These are phyloP conservation scores for Schizothorax lantsangensis DNA, from an alignment of 2,797 vertebrate species.

Conservation along the genomic window DNA sequence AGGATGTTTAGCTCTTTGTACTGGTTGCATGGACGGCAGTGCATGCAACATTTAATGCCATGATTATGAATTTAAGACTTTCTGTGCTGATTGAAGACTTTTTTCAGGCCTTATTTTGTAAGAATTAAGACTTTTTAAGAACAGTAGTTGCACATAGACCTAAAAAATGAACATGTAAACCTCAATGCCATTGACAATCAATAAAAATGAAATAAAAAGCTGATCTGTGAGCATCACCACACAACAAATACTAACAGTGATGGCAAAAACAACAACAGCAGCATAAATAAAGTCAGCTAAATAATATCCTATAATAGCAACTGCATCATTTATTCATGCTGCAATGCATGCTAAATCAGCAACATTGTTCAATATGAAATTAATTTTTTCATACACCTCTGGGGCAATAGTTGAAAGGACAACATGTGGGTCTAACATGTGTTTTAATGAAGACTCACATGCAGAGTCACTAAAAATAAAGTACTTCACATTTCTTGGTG, in stretches of 20 bases:
- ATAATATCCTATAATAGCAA: background rate
- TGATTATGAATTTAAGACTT: too few species aligned
- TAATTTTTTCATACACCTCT: background rate
- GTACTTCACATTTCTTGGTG: background rate
- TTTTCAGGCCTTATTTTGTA: background rate
- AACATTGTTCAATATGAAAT: background rate
- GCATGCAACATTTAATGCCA: too few species aligned
- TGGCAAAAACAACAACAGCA: background rate
- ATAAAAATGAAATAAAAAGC: background rate
- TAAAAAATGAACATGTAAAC: background rate
- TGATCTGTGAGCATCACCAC: background rate
- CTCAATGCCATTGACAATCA: background rate
- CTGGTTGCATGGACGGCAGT: too few species aligned
- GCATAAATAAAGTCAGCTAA: background rate
- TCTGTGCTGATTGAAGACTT: background rate
- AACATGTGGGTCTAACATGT: background rate
- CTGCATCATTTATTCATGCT: background rate
- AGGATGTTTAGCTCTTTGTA: background rate
- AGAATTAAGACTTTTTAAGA: background rate
- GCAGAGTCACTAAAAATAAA: background rate
- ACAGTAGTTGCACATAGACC: background rate
- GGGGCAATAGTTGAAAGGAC: background rate
- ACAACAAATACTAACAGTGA: background rate
- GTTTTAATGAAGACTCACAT: constrained; percentile 6
- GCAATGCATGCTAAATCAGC: background rate